A percentile compares a stretch with the other conserved stretches of the same genome.
phyloP scores from a whole-genome alignment of 2,888 invertebrate genomes.

The Mesodorylaimus sp. region DNA sequence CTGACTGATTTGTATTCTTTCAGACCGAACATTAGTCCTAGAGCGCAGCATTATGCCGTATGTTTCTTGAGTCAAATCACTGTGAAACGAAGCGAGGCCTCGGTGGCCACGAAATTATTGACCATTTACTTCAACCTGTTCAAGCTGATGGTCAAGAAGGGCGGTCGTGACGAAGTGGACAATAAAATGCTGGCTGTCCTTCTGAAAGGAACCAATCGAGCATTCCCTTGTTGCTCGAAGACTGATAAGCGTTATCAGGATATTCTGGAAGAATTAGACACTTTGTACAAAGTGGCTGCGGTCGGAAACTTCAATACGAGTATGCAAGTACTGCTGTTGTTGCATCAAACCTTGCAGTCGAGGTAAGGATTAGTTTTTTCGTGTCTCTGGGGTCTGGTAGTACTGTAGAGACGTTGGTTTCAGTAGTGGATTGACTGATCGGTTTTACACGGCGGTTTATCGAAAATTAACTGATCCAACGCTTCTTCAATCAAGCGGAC shows the following conservation, averaged over 20 bases:
- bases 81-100: constrained; percentile 45
- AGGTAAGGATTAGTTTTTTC: constrained; percentile 3
- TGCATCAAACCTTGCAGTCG: constrained; percentile 45
- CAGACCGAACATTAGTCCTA: constrained; percentile 58
- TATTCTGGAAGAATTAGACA: constrained; percentile 47
- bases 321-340: constrained; percentile 43
- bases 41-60: constrained; percentile 77
- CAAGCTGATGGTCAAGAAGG: constrained; percentile 63
- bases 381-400: background rate
- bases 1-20: constrained; percentile 15
- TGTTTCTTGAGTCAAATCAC: constrained; percentile 74
- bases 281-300: constrained; percentile 61
- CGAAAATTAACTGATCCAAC: constrained; percentile 60
- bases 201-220: constrained; percentile 59
- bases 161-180: constrained; percentile 52
- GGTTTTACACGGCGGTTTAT: constrained; percentile 64
- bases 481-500: constrained; percentile 33
- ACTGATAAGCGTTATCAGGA: constrained; percentile 26
- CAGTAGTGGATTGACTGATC: constrained; percentile 34
- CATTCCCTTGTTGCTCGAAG: constrained; percentile 46
- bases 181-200: constrained; percentile 64
- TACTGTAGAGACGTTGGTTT: constrained; percentile 6
- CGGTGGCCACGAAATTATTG: constrained; percentile 62
- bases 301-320: constrained; percentile 52
- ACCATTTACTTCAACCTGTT: constrained; percentile 86